A percentile compares a stretch with the other conserved stretches of the same genome.
Conservation (phyloP, 2,888 invertebrate species). For the Nemurella pictetii region DNA sequence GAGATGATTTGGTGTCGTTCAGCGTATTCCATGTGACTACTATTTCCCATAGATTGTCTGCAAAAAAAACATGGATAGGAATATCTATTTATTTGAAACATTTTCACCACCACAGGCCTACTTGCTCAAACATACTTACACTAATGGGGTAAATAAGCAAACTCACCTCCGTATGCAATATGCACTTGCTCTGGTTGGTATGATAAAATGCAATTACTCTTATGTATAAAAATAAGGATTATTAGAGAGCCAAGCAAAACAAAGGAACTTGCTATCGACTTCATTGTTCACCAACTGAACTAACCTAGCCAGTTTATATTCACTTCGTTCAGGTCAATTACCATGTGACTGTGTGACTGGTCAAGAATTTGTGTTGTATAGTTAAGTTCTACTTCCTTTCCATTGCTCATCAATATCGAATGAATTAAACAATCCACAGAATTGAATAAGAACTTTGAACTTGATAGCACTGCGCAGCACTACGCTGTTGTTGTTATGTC, state of each 20-base stretch:
- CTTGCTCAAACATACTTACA: neutral
- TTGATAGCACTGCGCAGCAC: no score
- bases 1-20: constrained; percentile 65
- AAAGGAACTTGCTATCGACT: neutral
- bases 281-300: neutral
- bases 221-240: neutral
- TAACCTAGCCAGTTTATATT: neutral
- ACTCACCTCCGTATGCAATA: constrained; percentile 64
- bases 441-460: no score
- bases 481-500: no score
- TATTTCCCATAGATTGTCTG: constrained; percentile 68
- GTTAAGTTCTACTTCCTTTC: neutral
- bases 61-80: constrained; percentile 42
- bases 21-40: constrained; percentile 84
- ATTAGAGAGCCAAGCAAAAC: neutral
- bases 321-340: neutral
- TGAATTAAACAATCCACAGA: no score
- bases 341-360: no score
- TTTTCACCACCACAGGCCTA: neutral
- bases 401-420: neutral
- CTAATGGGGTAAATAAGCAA: neutral
- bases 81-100: no score
- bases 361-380: neutral
- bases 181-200: constrained; percentile 72
- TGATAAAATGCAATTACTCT: neutral